Evolutionary conservation across 2,113 vertebrate species (phyloP).

Genomic region (Limanda limanda): DNA sequence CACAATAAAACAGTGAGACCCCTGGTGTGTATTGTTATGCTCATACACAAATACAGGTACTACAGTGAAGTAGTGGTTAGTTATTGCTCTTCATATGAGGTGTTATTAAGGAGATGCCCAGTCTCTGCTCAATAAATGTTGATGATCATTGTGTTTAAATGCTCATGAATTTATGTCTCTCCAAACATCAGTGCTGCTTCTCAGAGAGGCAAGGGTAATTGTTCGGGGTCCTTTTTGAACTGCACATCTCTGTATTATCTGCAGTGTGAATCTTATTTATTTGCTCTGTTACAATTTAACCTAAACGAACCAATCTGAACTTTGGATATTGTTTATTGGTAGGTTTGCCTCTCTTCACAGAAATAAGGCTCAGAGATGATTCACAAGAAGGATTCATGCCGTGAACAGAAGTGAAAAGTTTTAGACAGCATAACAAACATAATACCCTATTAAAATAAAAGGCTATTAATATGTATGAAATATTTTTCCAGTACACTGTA

Average conservation of each 20-base stretch:
- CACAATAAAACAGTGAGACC: background rate
- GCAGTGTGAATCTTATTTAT: background rate
- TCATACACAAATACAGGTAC: background rate
- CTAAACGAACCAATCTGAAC: slow-evolving; percentile 5
- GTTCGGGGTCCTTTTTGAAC: background rate
- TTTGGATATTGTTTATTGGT: background rate
- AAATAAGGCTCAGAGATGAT: background rate
- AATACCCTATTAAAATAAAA: background rate
- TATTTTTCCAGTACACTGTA: too few relatives aligned
- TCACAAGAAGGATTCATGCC: background rate
- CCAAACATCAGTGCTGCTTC: background rate
- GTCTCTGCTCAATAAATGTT: background rate
- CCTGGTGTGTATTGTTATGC: background rate
- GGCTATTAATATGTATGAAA: background rate
- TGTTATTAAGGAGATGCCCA: background rate
- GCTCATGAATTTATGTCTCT: background rate
- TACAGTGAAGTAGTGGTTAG: background rate
- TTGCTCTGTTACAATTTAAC: background rate
- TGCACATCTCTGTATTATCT: background rate
- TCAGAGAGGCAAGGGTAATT: background rate
- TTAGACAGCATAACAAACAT: background rate
- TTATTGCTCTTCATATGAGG: background rate
- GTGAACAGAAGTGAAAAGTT: background rate
- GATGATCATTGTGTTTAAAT: background rate
- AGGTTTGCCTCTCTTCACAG: slow-evolving; percentile 1